A percentile compares a stretch with the other conserved stretches of the same genome.
Conservation (phyloP, 2,888 invertebrate genomes). For the Atethmia centrago region DNA sequence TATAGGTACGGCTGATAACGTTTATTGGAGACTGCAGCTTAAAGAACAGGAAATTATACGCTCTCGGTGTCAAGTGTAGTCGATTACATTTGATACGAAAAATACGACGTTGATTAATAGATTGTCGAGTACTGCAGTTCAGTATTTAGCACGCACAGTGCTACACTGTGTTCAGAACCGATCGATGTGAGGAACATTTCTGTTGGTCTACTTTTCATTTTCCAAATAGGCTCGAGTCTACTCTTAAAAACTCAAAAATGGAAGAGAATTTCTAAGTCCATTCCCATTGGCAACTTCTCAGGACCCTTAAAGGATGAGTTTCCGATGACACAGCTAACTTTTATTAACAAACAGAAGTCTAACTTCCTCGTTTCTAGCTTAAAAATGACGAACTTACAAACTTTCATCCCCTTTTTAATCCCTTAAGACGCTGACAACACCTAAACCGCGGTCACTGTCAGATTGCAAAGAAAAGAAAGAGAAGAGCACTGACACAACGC, state of each 20-base stretch:
- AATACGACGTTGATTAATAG: slow-evolving; percentile 19
- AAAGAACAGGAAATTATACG: slow-evolving; percentile 25
- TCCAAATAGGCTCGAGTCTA: neutral
- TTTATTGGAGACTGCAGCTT: neutral
- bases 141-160: neutral
- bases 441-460: too few relatives aligned
- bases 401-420: too few relatives aligned
- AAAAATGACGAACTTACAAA: too few relatives aligned
- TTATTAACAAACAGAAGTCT: too few relatives aligned
- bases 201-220: too few relatives aligned
- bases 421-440: too few relatives aligned
- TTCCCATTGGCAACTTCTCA: neutral
- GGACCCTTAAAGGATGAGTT: too few relatives aligned
- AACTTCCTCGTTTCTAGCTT: too few relatives aligned
- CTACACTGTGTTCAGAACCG: neutral
- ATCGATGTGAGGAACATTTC: too few relatives aligned
- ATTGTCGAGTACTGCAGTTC: slow-evolving; percentile 11
- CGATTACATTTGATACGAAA: slow-evolving; percentile 33
- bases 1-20: neutral
- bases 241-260: neutral
- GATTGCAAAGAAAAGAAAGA: too few relatives aligned
- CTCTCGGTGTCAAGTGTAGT: neutral
- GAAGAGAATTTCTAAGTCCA: neutral
- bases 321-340: too few relatives aligned
- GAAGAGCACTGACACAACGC: too few relatives aligned